phyloP scores from a whole-genome alignment of 2,888 invertebrate genomes.

The Hecatera dysodea region DNA sequence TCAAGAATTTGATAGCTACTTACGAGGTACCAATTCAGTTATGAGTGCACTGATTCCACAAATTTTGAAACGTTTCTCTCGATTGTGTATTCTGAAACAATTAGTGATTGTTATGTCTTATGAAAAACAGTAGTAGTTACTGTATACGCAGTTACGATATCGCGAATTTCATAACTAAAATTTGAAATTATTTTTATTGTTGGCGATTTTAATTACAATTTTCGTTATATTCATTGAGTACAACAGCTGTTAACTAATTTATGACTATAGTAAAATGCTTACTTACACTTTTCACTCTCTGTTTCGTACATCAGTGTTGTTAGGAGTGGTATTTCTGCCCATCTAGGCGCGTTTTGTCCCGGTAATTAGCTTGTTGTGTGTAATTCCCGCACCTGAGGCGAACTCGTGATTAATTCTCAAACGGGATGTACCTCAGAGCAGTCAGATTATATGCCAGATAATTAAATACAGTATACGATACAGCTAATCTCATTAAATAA shows the following conservation, averaged over 20 bases:
- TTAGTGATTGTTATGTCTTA: too few relatives aligned
- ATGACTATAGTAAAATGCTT: too few relatives aligned
- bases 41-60: background rate
- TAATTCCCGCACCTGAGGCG: conserved; percentile 15
- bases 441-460: background rate
- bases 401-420: conserved; percentile 31
- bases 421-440: conserved; percentile 6
- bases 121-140: too few relatives aligned
- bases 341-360: too few relatives aligned
- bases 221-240: too few relatives aligned
- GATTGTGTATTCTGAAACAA: background rate
- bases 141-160: too few relatives aligned
- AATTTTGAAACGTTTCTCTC: background rate
- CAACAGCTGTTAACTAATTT: too few relatives aligned
- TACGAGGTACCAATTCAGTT: background rate
- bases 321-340: background rate
- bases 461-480: background rate
- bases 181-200: too few relatives aligned
- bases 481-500: background rate
- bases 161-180: too few relatives aligned
- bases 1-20: background rate
- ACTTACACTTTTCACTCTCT: too few relatives aligned
- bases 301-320: background rate
- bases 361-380: conserved; percentile 33
- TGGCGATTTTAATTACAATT: too few relatives aligned